phyloP scores from a whole-genome alignment of 1,140 invertebrate genomes.

The Eulimnadia texana region DNA sequence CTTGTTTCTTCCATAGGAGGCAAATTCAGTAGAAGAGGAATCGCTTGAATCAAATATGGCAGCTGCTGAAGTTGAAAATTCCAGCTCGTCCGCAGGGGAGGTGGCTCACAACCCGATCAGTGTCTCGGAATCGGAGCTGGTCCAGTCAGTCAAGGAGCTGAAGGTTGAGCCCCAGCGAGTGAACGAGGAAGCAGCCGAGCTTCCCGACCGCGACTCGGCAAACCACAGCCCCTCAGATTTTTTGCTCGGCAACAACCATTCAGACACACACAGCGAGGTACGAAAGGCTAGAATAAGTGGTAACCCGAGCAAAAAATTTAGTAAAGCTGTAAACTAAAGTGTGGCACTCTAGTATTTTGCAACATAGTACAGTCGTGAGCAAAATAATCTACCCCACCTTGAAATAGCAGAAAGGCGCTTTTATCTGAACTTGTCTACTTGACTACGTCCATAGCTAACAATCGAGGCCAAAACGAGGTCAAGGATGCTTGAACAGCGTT shows the following conservation, averaged over 20 bases:
- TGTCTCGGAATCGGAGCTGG: background rate
- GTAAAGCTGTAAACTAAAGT: slow-evolving; percentile 14
- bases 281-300: slow-evolving; percentile 18
- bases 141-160: background rate
- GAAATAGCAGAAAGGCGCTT: no score
- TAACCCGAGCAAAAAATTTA: slow-evolving; percentile 10
- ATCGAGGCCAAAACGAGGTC: no score
- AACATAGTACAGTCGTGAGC: no score
- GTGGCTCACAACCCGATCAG: background rate
- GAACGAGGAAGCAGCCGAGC: background rate
- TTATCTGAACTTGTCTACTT: no score
- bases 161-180: background rate
- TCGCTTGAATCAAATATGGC: background rate
- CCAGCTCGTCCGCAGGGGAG: background rate
- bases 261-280: slow-evolving; percentile 50
- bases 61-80: background rate
- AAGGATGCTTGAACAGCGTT: no score
- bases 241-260: slow-evolving; percentile 38
- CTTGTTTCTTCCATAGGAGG: no score
- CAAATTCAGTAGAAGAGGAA: no score
- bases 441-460: no score
- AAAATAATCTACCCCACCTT: no score
- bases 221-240: slow-evolving; percentile 50
- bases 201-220: slow-evolving; percentile 37
- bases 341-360: no score